Evolutionary conservation across 2,797 vertebrate species (phyloP).

Genomic region (Chaetophractus vellerosus): DNA sequence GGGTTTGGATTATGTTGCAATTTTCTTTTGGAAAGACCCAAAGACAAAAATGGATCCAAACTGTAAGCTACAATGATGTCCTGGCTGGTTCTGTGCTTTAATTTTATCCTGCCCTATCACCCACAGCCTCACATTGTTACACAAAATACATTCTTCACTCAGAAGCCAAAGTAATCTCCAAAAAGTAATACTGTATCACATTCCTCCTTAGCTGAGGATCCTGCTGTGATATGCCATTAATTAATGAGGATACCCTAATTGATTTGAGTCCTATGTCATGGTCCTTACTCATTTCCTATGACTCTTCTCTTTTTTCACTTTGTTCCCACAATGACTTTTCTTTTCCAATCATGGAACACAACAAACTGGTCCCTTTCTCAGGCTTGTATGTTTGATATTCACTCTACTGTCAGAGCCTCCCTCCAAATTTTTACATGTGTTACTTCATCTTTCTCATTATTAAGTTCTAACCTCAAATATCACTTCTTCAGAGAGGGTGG

Average conservation of each 20-base stretch:
- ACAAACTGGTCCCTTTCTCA: neutral
- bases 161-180: neutral
- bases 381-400: neutral
- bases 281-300: neutral
- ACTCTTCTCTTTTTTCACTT: neutral
- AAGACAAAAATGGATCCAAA: neutral
- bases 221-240: neutral
- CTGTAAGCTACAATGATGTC: accelerated
- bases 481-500: neutral
- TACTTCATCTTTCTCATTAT: neutral
- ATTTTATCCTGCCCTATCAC: neutral
- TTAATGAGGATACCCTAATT: neutral
- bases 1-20: neutral
- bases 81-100: neutral
- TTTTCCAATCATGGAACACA: neutral
- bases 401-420: neutral
- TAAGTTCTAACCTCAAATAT: neutral
- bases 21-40: neutral
- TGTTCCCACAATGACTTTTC: neutral
- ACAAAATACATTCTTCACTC: neutral
- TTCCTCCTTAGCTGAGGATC: neutral
- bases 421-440: neutral
- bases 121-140: neutral
- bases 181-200: neutral
- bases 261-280: neutral